phyloP scores from a whole-genome alignment of 2,113 vertebrate species.

The Prunella fulvescens region DNA sequence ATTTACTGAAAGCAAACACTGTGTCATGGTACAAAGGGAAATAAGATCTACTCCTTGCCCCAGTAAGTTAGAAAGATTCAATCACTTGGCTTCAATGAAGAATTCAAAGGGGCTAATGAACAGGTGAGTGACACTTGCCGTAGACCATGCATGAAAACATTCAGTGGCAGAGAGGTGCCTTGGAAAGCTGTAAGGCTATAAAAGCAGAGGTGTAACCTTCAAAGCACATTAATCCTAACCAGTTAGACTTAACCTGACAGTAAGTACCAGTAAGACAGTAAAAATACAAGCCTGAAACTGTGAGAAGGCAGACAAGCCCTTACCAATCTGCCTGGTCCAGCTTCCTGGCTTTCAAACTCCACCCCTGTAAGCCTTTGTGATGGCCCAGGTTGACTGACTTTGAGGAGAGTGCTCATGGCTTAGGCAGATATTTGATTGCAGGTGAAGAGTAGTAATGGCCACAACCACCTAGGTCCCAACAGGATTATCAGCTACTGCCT shows the following conservation, averaged over 20 bases:
- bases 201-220: not conserved
- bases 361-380: not conserved
- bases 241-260: not conserved
- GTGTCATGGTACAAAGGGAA: not conserved
- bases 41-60: not conserved
- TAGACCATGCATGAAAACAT: not conserved
- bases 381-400: not conserved
- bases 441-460: not conserved
- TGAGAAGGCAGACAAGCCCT: not conserved
- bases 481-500: not conserved
- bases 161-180: not conserved
- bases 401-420: not conserved
- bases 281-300: not conserved
- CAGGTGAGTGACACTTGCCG: not conserved
- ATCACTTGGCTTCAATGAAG: not conserved
- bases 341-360: not conserved
- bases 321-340: not conserved
- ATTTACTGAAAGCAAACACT: not conserved
- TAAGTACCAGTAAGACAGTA: not conserved
- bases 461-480: not conserved
- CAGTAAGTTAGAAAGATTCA: not conserved
- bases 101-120: not conserved
- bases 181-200: not conserved
- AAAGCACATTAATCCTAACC: not conserved
- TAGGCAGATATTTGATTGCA: not conserved